These are phyloP conservation scores for Sycophaga agraensis DNA, from an alignment of 1,140 invertebrate genomes.

Conservation along the genomic window DNA sequence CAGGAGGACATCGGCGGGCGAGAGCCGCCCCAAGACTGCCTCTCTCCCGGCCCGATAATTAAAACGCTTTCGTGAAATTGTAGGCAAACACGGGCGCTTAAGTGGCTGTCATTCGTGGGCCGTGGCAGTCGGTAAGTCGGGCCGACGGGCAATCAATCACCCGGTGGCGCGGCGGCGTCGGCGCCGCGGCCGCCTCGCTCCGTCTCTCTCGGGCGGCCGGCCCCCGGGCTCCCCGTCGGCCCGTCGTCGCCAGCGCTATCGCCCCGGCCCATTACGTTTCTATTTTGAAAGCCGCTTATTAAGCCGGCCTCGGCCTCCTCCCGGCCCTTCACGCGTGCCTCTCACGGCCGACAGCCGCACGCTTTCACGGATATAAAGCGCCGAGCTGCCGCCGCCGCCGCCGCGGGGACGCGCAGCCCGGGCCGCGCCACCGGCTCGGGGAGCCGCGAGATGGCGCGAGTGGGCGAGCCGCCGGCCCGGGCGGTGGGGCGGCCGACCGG, in stretches of 20 bases:
- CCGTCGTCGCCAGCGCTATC: slow-evolving; percentile 27
- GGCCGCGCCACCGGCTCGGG: background rate
- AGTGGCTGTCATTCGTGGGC: slow-evolving; percentile 59
- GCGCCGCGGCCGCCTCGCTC: slow-evolving; percentile 1
- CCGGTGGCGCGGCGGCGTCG: slow-evolving; percentile 30
- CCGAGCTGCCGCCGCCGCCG: slow-evolving; percentile 51
- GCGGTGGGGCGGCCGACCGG: slow-evolving; percentile 25
- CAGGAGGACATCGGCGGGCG: no score
- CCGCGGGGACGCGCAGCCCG: slow-evolving; percentile 19
- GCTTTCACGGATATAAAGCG: slow-evolving; percentile 59
- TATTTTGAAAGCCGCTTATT: slow-evolving; percentile 62
- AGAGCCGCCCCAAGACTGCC: no score
- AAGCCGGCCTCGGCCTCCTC: slow-evolving; percentile 43
- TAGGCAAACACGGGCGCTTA: slow-evolving; percentile 59
- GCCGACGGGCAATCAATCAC: slow-evolving; percentile 59
- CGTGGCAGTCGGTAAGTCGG: slow-evolving; percentile 56
- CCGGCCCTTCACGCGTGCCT: no score
- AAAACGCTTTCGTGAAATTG: slow-evolving; percentile 60
- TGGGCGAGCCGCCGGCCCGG: background rate
- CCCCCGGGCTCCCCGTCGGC: no score
- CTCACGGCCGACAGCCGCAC: slow-evolving; percentile 41
- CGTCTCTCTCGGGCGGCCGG: no score
- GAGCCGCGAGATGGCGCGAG: slow-evolving; percentile 22
- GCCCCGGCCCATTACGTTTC: slow-evolving; percentile 57
- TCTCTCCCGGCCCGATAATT: slow-evolving; percentile 48